Conservation (phyloP, 2,797 vertebrate genomes). For the Tadarida brasiliensis region DNA sequence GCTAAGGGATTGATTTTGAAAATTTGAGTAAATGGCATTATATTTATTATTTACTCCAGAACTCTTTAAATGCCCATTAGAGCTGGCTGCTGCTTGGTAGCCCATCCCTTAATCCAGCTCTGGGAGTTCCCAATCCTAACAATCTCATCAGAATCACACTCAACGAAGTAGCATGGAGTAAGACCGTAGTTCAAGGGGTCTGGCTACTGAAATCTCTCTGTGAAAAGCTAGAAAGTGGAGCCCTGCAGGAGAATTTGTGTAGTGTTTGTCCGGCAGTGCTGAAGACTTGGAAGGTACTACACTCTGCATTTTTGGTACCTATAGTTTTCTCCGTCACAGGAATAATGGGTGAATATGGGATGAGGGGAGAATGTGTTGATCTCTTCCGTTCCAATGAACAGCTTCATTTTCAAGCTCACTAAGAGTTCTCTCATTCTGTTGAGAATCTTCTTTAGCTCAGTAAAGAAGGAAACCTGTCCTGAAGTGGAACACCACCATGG, state of each 20-base stretch:
- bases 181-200: not conserved
- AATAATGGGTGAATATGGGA: not conserved
- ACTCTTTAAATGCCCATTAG: conserved; percentile 6
- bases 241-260: not conserved
- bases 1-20: conserved; percentile 20
- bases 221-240: not conserved
- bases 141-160: not conserved
- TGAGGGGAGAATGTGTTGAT: not conserved
- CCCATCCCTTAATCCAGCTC: not conserved
- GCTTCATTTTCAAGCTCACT: conserved; percentile 3
- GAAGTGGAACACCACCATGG: not conserved
- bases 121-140: not conserved
- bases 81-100: not conserved
- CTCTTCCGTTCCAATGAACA: not conserved
- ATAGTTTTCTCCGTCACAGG: not conserved
- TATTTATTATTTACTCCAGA: conserved; percentile 56
- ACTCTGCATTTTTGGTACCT: not conserved
- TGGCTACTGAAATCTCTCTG: not conserved
- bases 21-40: conserved; percentile 32
- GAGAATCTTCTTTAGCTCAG: not conserved
- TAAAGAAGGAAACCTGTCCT: not conserved
- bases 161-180: not conserved
- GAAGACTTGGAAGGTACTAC: not conserved
- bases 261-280: not conserved
- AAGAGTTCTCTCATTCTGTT: not conserved